phyloP scores from a whole-genome alignment of 2,113 vertebrate genomes.

The Odobenus rosmarus region DNA sequence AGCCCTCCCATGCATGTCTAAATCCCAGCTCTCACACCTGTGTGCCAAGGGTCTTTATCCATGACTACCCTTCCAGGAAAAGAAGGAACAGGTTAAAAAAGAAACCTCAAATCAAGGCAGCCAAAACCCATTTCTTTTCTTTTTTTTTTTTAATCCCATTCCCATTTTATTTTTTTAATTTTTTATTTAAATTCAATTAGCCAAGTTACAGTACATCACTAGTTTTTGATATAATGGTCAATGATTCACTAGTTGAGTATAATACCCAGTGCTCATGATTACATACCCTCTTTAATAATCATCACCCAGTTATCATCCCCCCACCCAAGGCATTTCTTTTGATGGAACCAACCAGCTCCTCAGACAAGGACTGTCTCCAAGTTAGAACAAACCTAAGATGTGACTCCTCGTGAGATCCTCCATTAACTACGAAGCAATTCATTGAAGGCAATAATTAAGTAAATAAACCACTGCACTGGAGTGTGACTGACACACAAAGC shows the following conservation, averaged over 20 bases:
- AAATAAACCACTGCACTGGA: neutral
- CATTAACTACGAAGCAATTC: neutral
- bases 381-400: neutral
- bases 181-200: too few species aligned
- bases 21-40: neutral
- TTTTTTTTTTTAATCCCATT: too few species aligned
- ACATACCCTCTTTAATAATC: too few species aligned
- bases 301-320: too few species aligned
- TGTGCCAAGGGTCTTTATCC: neutral
- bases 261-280: too few species aligned
- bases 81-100: neutral
- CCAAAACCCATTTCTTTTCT: neutral
- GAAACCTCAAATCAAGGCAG: neutral
- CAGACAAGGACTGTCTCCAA: neutral
- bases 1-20: too few species aligned
- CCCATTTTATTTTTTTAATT: too few species aligned
- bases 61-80: neutral
- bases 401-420: neutral
- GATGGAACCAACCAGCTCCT: neutral
- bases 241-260: too few species aligned
- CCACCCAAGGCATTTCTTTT: neutral
- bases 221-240: too few species aligned
- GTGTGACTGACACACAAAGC: neutral
- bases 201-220: too few species aligned
- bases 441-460: neutral